A percentile compares a stretch with the other conserved stretches of the same genome.
phyloP scores from a whole-genome alignment of 1,140 invertebrate species.

The Neoseiulus cucumeris region DNA sequence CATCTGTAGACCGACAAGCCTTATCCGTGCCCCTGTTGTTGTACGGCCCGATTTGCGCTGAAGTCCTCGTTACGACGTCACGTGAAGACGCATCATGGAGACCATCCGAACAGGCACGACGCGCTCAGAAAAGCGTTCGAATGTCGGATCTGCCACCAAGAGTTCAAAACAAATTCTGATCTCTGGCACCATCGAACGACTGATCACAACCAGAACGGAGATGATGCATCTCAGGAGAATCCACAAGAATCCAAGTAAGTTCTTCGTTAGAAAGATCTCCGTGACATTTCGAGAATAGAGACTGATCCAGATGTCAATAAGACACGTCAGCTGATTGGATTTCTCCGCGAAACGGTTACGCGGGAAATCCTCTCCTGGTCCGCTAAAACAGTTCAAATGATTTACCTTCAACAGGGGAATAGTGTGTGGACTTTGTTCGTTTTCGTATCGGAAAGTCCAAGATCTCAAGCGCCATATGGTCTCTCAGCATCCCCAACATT shows the following conservation, averaged over 20 bases:
- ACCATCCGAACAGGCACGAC: background rate
- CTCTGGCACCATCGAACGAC: background rate
- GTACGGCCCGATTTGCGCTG: slow-evolving; percentile 15
- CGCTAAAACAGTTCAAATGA: too few species aligned
- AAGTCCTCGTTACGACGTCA: slow-evolving; percentile 27
- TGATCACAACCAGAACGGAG: background rate
- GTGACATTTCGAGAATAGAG: too few species aligned
- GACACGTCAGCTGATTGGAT: too few species aligned
- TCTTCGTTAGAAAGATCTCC: too few species aligned
- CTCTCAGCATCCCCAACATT: background rate
- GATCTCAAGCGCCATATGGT: slow-evolving; percentile 2
- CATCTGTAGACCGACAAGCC: background rate
- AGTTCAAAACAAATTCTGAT: background rate
- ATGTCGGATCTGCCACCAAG: slow-evolving; percentile 8
- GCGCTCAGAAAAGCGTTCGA: background rate
- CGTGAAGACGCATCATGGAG: background rate
- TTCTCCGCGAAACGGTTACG: too few species aligned
- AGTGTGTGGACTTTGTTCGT: background rate
- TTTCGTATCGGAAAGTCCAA: background rate
- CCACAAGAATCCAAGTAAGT: too few species aligned
- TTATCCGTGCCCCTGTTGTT: background rate
- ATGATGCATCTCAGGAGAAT: too few species aligned
- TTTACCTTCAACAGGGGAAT: background rate
- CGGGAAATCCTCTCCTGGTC: too few species aligned
- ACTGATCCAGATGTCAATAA: too few species aligned